Evolutionary conservation across 2,888 invertebrate genomes (phyloP).

Genomic region (Heliconius charithonia): DNA sequence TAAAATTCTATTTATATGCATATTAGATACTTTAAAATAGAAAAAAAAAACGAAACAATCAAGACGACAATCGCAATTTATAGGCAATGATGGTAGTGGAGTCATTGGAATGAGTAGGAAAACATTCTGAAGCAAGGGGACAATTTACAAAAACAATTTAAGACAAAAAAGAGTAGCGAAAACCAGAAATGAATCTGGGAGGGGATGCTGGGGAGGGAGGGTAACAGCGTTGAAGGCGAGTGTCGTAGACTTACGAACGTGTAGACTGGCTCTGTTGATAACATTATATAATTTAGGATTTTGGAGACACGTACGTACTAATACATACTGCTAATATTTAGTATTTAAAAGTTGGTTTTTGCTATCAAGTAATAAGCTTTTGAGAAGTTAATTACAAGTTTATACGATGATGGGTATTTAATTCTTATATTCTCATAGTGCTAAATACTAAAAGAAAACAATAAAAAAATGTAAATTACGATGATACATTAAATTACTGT

Average conservation of each 20-base stretch:
- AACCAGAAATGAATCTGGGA: slow-evolving; percentile 81
- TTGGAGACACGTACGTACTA: not conserved
- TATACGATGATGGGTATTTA: not conserved
- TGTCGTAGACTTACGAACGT: slow-evolving; percentile 52
- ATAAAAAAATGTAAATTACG: no score
- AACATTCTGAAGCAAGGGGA: slow-evolving; percentile 64
- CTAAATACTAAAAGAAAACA: not conserved
- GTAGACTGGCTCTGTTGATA: slow-evolving; percentile 37
- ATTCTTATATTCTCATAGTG: not conserved
- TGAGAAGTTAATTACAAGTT: not conserved
- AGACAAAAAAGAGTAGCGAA: slow-evolving; percentile 82
- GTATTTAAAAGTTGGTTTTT: not conserved
- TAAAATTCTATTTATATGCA: slow-evolving; percentile 7
- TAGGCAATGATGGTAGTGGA: slow-evolving; percentile 40
- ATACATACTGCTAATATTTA: no score
- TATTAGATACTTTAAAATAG: slow-evolving; percentile 4
- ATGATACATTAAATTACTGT: no score
- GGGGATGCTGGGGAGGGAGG: slow-evolving; percentile 68
- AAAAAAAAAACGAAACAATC: not conserved
- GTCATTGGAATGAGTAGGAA: slow-evolving; percentile 52
- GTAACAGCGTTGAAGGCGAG: slow-evolving; percentile 64
- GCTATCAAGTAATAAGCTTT: not conserved
- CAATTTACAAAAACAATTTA: slow-evolving; percentile 77
- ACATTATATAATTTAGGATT: not conserved
- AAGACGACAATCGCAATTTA: slow-evolving; percentile 31